Conservation (phyloP, 2,113 vertebrate species). For the Chiloscyllium plagiosum region DNA sequence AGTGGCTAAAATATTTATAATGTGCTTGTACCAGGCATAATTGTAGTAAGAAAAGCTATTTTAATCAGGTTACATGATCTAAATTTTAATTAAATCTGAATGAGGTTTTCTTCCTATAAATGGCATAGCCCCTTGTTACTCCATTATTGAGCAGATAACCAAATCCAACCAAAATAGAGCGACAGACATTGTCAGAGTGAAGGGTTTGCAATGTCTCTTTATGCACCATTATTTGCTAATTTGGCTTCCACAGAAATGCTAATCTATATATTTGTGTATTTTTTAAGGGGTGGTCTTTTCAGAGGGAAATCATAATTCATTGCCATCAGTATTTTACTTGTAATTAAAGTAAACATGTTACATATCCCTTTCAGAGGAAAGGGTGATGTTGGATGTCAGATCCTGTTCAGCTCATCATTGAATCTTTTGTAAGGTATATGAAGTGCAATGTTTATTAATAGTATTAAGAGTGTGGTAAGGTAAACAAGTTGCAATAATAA, state of each 20-base stretch:
- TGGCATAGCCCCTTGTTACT: not conserved
- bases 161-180: not conserved
- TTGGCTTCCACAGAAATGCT: not conserved
- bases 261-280: not conserved
- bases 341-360: not conserved
- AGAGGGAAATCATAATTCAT: not conserved
- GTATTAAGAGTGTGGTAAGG: not conserved
- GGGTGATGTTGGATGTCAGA: not conserved
- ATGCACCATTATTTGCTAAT: not conserved
- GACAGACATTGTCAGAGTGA: not conserved
- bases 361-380: not conserved
- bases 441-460: not conserved
- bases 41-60: not conserved
- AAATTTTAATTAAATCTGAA: not conserved
- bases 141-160: not conserved
- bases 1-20: not conserved
- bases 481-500: not conserved
- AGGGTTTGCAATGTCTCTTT: not conserved
- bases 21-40: not conserved
- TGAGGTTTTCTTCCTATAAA: not conserved
- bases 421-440: too few relatives aligned
- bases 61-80: not conserved
- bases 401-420: not conserved
- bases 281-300: not conserved
- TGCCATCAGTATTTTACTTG: not conserved